These are phyloP conservation scores for Mus musculus DNA, from an alignment of 2,113 vertebrate genomes.

Conservation along the genomic window GRCm39 chr12:46869501-46870000, in stretches of 20 bases:
- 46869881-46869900: background rate
- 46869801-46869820: background rate
- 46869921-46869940: conserved; percentile 17
- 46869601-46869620: background rate
- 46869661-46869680: conserved; percentile 41
- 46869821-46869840: background rate
- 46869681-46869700: conserved; percentile 24
- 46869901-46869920: background rate
- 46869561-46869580: background rate
- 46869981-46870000: background rate
- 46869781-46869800: background rate
- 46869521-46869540: background rate
- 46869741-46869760: conserved; percentile 27
- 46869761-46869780: background rate
- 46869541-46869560: conserved; percentile 37
- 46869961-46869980: background rate
- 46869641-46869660: conserved; percentile 9
- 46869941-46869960: background rate
- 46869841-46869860: background rate
- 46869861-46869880: background rate
- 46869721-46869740: conserved; percentile 47
- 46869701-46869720: conserved; percentile 3
- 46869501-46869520: conserved; percentile 9
- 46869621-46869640: conserved; percentile 50
- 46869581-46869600: background rate